These are phyloP conservation scores for Corynorhinus townsendii DNA, from an alignment of 2,113 vertebrate species.

Conservation along the genomic window DNA sequence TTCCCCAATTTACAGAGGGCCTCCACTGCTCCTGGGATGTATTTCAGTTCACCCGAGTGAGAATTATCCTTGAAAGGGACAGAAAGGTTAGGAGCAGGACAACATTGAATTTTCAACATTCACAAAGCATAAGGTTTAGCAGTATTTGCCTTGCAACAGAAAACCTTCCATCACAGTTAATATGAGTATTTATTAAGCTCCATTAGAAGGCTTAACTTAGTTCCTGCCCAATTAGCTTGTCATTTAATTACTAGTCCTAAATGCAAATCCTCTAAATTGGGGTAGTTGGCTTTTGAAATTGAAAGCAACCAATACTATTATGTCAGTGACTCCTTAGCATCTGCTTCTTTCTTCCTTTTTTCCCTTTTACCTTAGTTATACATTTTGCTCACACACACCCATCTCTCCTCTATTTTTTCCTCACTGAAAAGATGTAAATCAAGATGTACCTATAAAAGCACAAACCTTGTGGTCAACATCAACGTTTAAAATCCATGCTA, in stretches of 20 bases:
- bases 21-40: not conserved
- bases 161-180: not conserved
- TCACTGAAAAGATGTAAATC: not conserved
- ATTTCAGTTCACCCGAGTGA: not conserved
- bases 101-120: not conserved
- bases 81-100: not conserved
- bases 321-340: too few relatives aligned
- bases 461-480: not conserved
- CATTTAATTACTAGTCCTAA: slow-evolving; percentile 15
- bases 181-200: slow-evolving; percentile 14
- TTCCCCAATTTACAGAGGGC: not conserved
- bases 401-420: not conserved
- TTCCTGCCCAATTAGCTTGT: not conserved
- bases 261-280: not conserved
- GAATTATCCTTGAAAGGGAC: not conserved
- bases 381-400: not conserved
- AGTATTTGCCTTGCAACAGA: not conserved
- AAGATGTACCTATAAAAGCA: not conserved
- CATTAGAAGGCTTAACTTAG: not conserved
- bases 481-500: not conserved
- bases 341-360: not conserved
- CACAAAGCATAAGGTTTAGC: not conserved
- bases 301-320: not conserved
- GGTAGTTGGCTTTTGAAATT: slow-evolving; percentile 2
- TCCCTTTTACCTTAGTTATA: not conserved